phyloP scores from a whole-genome alignment of 2,888 invertebrate genomes.

The Ormyrus rosae region DNA sequence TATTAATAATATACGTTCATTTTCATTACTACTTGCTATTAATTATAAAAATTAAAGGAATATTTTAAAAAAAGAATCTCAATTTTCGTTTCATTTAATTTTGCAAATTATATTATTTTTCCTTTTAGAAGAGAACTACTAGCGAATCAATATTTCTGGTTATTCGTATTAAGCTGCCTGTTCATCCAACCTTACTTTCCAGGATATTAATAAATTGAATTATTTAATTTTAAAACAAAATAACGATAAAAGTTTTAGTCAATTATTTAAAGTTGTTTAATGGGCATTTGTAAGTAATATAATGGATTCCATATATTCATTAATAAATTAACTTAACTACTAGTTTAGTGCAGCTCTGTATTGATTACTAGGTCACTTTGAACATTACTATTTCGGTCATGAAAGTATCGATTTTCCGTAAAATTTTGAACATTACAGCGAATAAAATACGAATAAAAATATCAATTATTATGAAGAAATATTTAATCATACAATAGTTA shows the following conservation, averaged over 20 bases:
- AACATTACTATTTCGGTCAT: too few species aligned
- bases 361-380: too few species aligned
- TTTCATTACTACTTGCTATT: not conserved
- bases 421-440: too few species aligned
- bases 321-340: too few species aligned
- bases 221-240: conserved; percentile 19
- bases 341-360: too few species aligned
- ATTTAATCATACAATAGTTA: too few species aligned
- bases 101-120: conserved; percentile 17
- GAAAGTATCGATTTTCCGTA: too few species aligned
- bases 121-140: not conserved
- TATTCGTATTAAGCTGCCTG: conserved; percentile 35
- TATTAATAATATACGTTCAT: not conserved
- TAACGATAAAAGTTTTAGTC: not conserved
- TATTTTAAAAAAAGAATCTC: too few species aligned
- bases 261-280: not conserved
- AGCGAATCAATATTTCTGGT: conserved; percentile 45
- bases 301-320: too few species aligned
- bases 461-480: too few species aligned
- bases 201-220: conserved; percentile 42
- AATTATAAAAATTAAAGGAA: not conserved
- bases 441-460: too few species aligned
- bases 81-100: not conserved
- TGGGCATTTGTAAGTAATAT: not conserved
- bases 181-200: conserved; percentile 35